These are phyloP conservation scores for Oreamnos americanus DNA, from an alignment of 2,113 vertebrate species.

Conservation along the genomic window DNA sequence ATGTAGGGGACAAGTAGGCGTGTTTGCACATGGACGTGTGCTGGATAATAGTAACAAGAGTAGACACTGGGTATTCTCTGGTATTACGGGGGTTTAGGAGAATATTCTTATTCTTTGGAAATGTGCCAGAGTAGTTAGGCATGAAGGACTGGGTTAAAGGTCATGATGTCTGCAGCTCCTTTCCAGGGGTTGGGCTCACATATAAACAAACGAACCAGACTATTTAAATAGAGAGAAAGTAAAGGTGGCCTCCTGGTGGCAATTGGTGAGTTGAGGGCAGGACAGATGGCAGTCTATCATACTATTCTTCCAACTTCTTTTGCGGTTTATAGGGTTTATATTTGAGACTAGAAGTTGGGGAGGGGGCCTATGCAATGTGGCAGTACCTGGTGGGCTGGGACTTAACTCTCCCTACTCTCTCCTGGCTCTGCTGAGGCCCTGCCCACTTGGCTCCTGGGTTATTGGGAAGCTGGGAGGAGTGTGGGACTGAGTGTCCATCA, in stretches of 20 bases:
- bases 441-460: neutral
- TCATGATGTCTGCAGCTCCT: neutral
- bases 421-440: neutral
- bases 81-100: rapidly evolving
- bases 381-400: neutral
- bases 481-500: neutral
- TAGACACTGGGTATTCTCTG: neutral
- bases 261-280: neutral
- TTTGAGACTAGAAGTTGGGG: neutral
- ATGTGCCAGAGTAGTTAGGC: neutral
- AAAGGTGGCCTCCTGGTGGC: neutral
- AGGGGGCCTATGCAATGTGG: neutral
- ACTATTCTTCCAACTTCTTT: neutral
- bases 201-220: too few relatives aligned
- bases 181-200: neutral
- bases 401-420: neutral
- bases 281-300: rapidly evolving
- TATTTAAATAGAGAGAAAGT: neutral
- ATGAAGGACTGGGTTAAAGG: neutral
- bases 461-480: neutral
- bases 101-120: neutral
- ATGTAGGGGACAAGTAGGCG: neutral
- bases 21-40: neutral
- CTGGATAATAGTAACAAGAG: neutral
- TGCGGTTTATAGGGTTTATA: neutral